Evolutionary conservation across 1,140 invertebrate genomes (phyloP), one percentile per base, ranked within the genome.

Genomic region (Ericerus pela): DNA sequence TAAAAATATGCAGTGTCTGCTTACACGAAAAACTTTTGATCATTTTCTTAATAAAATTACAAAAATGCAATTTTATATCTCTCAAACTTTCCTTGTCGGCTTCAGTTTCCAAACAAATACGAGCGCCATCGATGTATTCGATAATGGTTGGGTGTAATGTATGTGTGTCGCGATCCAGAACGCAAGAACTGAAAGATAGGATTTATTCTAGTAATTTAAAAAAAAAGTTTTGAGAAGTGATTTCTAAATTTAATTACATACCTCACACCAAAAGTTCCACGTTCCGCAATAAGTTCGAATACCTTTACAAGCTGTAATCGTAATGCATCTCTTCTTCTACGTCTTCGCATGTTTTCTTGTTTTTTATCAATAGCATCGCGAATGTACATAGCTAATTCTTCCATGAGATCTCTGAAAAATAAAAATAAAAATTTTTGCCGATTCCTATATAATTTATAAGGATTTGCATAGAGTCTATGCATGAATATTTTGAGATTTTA

Each of bases 361-460:
- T 98, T 98, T 24, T 90, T 78, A 69, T 99, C 96, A n/a, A 96
- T 85, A 1, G 93, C 90, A 70, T 99, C 96, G 27, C 93, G 80
- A 52, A 99, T 83, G 59, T 88, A 84, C 2, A 83, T 78, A 10
- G 89, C 77, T 20, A 99, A 67, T 71, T 99, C 96, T 65, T 98
- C 95, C 79, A 98, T 87, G 33, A 99, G 73, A 73, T 97, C 92
- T 66, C 92, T 96, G 66, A 22, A 66, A 63, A 58, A 47, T n/a
- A n/a, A n/a, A 60, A 59, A 30, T 27, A 52, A 27, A 54, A 54
- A 16, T n/a, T 18, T 51, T 51, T 5, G 5, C n/a, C 4, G 14
- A 4, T 16, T 24, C 22, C 22, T 24, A 51, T 24, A 16, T 51
- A 8, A 51, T 24, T 22, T n/a, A 51, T 51, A 51, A 14, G 5